phyloP scores from a whole-genome alignment of 2,113 vertebrate species.

The Harpagus bidentatus region DNA sequence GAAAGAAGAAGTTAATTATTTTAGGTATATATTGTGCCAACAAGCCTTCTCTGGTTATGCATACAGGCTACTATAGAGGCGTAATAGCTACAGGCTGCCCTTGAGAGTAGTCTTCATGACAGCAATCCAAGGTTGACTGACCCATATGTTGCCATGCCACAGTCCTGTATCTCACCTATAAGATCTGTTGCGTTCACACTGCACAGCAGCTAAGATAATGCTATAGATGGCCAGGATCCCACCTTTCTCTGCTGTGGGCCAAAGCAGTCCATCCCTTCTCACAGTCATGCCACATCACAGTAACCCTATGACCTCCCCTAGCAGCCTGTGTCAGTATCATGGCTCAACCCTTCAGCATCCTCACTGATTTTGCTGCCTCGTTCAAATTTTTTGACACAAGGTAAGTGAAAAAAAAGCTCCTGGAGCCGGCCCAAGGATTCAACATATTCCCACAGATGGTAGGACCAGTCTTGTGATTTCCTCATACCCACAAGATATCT shows the following conservation, averaged over 20 bases:
- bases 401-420: neutral
- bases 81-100: neutral
- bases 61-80: neutral
- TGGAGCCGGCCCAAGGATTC: neutral
- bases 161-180: neutral
- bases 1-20: neutral
- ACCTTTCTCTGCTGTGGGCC: neutral
- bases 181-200: neutral
- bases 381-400: neutral
- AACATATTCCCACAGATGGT: neutral
- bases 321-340: neutral
- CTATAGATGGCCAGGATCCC: fast-evolving
- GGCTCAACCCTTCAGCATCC: neutral
- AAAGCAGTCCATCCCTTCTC: neutral
- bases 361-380: neutral
- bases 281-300: neutral
- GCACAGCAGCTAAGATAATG: neutral
- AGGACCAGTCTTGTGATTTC: neutral
- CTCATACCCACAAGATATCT: neutral
- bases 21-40: neutral
- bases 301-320: neutral
- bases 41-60: neutral
- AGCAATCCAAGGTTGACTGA: neutral
- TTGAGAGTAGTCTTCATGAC: neutral
- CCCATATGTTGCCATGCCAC: neutral